A percentile compares a stretch with the other conserved stretches of the same genome.
These are phyloP conservation scores for Cordylochernes scorpioides DNA, from an alignment of 2,888 invertebrate species.

Conservation along the genomic window DNA sequence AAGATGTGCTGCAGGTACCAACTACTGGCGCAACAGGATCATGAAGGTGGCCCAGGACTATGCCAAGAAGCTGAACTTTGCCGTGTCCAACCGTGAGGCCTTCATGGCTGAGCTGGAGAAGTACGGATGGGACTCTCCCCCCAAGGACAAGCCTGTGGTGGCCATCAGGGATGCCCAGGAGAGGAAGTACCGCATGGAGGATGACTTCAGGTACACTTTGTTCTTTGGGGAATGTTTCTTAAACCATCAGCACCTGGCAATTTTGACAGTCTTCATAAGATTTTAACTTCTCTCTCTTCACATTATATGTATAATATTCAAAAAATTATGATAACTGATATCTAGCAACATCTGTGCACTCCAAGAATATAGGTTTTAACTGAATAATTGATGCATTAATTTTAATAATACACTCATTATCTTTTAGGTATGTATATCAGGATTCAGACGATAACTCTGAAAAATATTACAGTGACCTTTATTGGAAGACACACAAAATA, in stretches of 20 bases:
- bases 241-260: too few species aligned
- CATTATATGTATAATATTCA: too few species aligned
- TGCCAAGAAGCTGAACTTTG: slow-evolving; percentile 43
- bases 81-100: slow-evolving; percentile 69
- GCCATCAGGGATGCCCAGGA: slow-evolving; percentile 53
- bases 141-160: slow-evolving; percentile 65
- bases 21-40: slow-evolving; percentile 94
- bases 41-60: slow-evolving; percentile 57
- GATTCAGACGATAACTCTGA: too few species aligned
- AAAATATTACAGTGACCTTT: too few species aligned
- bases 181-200: slow-evolving; percentile 64
- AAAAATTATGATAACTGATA: too few species aligned
- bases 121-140: slow-evolving; percentile 59
- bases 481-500: too few species aligned
- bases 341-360: not conserved
- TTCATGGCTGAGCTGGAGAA: slow-evolving; percentile 83
- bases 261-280: too few species aligned
- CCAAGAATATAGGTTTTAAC: not conserved
- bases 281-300: too few species aligned
- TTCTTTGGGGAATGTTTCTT: too few species aligned
- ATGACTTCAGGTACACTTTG: slow-evolving; percentile 49
- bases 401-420: too few species aligned
- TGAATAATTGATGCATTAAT: not conserved
- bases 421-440: too few species aligned
- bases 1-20: slow-evolving; percentile 40